Percentiles rank a stretch among this genome's conserved stretches.
Evolutionary conservation across 2,888 invertebrate species (phyloP).

Genomic region (Dynastes maya): DNA sequence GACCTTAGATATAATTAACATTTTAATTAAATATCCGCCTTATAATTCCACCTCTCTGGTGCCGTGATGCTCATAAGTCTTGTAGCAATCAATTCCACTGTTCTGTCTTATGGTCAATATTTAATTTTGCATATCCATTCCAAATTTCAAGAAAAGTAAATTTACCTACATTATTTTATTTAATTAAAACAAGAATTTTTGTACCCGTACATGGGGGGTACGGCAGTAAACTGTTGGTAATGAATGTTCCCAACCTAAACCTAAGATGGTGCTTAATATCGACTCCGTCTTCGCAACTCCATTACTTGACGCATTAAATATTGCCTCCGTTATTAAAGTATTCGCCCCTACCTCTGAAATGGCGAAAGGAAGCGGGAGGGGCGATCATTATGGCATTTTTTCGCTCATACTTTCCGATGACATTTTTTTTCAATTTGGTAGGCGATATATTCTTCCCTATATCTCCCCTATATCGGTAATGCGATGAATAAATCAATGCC

Average conservation of each 20-base stretch:
- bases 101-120: no score
- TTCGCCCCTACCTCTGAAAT: background rate
- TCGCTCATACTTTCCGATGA: constrained; percentile 7
- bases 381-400: background rate
- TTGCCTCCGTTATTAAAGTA: constrained; percentile 16
- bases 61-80: no score
- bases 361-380: background rate
- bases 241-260: background rate
- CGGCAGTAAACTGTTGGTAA: background rate
- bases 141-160: no score
- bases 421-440: constrained; percentile 21
- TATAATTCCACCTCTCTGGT: no score
- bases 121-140: no score
- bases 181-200: no score
- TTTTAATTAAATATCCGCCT: no score
- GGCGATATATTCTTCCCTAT: background rate
- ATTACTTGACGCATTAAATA: constrained; percentile 19
- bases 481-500: constrained; percentile 32
- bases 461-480: constrained; percentile 18
- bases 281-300: constrained; percentile 19
- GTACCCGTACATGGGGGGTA: background rate
- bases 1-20: no score
- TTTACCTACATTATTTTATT: no score
- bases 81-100: no score
- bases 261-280: background rate